Base-by-base conservation (phyloP, 2,888 invertebrate genomes). In the Caenorhabditis drosophilae region DNA sequence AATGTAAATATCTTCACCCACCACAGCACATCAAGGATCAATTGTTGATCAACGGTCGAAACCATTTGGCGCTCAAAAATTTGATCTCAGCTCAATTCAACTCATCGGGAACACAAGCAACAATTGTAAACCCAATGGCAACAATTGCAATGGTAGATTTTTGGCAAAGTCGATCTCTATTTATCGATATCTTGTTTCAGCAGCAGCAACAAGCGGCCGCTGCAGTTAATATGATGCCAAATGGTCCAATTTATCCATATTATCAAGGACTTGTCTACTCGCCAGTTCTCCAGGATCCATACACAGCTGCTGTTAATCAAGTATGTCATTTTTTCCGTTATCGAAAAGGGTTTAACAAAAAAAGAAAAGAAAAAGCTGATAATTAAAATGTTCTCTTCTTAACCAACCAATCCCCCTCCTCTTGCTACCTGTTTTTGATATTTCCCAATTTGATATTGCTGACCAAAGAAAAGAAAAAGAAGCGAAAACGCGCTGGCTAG, bases 1-100 rank as follows among this genome's bases (percentile, higher is more conserved):
- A 97, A 84, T 98, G 98, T 92, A 98, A 99, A 89, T 99, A 98
- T 88, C 95, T 98, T 88, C 98, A 99, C 88, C 98, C 98, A 81
- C 98, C 98, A 80, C 97, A 97, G 87, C 98, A 98, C 87, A 89
- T 98, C 84, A 96, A 97, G 89, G 98, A 99, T 88, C 97, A 98
- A 89, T 89, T 99, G 86, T 89, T 99, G 87, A 96, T 98, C 89
- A 99, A 98, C 88, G 98, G 98, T 79, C 89, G 96, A 85, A 97
- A 98, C 89, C 97, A 98, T 88, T 89, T 98, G 88, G 96, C 97
- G 84, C 88, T 98, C 87, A 97, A 97, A 88, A 76, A 76, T 47
- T 62, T 76, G 36, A 55, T 76, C 34, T 72, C 70, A 12, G 71
- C 73, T 31, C 73, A 73, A 50, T 45, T 73, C 23, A 68, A 67